Evolutionary conservation across 1,140 invertebrate genomes (phyloP), one percentile per base, ranked within the genome.

Genomic region (Heliothis virescens): DNA sequence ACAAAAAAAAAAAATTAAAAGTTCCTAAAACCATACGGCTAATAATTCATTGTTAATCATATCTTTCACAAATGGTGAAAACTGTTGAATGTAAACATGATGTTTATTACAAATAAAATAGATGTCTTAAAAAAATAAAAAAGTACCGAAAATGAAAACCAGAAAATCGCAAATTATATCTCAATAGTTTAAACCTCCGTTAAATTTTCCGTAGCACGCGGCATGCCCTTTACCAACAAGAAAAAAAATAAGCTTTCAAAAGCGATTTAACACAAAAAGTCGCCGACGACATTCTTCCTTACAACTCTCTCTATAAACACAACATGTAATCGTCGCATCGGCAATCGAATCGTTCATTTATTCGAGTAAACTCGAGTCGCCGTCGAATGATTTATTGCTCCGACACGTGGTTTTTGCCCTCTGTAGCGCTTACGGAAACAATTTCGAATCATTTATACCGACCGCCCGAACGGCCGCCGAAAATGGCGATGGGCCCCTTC

Each of bases 351-450:
- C 85, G 85, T 89, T 82, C 85, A 82, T 87, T 92, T 92, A 91
- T 92, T 92, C 92, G 91, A 92, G 90, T 92, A 88, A 89, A 88
- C 86, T 86, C 83, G 83, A 83, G 80, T 85, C 85, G 86, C 82
- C 81, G 78, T 86, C 85, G 88, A 91, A 94, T 94, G 92, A 94
- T 94, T 94, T 94, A 94, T 92, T 90, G 85, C 87, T 86, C 85
- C 89, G 88, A 94, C 92, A 94, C 92, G 89, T 92, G 83, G 85
- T 94, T 94, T 94, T 94, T 94, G 82, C 81, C 82, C 82, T 83
- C 83, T 81, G 69, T 83, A 78, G 69, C 82, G 82, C 85, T 90
- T 85, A 87, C 91, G 91, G 92, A 92, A 94, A 93, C 90, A 89
- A 94, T 94, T 94, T 92, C 84, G 91, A 85, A 87, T 91, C 92